Evolutionary conservation across 1,140 invertebrate species (phyloP).

Genomic region (Oreohelix idahoensis): DNA sequence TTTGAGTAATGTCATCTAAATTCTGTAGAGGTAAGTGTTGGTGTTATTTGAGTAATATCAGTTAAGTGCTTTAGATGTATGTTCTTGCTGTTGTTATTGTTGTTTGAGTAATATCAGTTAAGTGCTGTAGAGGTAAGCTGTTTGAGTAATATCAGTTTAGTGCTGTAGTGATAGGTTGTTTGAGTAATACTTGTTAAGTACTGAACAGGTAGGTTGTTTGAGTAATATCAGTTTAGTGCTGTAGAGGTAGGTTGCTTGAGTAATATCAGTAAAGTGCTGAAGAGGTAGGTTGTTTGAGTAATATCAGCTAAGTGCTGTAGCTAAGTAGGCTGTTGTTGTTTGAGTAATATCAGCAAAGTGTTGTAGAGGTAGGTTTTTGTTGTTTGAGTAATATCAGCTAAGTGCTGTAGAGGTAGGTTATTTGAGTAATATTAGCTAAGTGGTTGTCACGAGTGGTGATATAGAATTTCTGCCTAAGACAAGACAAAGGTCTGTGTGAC

Average conservation of each 20-base stretch:
- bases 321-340: conserved; percentile 42
- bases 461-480: too few relatives aligned
- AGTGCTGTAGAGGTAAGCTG: conserved; percentile 50
- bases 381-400: conserved; percentile 64
- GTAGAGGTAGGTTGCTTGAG: conserved; percentile 40
- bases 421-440: not conserved
- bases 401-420: conserved; percentile 49
- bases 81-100: too few relatives aligned
- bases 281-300: too few relatives aligned
- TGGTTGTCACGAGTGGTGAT: too few relatives aligned
- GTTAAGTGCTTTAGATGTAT: conserved; percentile 53
- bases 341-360: conserved; percentile 65
- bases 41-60: conserved; percentile 67
- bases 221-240: conserved; percentile 64
- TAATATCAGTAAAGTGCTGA: too few relatives aligned
- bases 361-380: conserved; percentile 43
- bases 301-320: too few relatives aligned
- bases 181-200: not conserved
- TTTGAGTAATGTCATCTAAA: not conserved
- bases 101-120: conserved; percentile 66
- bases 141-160: conserved; percentile 65
- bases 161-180: conserved; percentile 45
- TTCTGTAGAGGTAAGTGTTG: not conserved
- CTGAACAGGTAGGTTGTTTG: conserved; percentile 38
- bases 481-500: too few relatives aligned